Percentiles rank a stretch among this genome's conserved stretches.
Conservation (phyloP, 2,888 invertebrate genomes). For the Ichneumoninae sp. region DNA sequence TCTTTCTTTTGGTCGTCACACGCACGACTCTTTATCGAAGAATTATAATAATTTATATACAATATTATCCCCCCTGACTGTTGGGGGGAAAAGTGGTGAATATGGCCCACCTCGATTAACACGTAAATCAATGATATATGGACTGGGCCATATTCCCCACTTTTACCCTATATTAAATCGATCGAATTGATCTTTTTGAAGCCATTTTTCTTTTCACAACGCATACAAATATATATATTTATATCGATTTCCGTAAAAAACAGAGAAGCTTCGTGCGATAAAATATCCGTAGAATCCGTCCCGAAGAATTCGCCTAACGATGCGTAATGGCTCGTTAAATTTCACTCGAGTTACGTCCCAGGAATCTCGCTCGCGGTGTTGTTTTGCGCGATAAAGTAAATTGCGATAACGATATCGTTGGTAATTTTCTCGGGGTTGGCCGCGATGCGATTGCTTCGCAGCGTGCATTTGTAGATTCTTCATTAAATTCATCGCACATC, state of each 20-base stretch:
- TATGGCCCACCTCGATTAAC: no score
- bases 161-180: conserved; percentile 29
- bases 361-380: background rate
- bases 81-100: background rate
- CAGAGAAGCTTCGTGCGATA: background rate
- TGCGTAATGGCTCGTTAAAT: conserved; percentile 30
- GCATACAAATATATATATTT: no score
- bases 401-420: conserved; percentile 42
- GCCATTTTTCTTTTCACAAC: background rate
- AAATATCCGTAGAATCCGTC: background rate
- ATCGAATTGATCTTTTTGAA: background rate
- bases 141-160: no score
- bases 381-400: conserved; percentile 28
- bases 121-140: no score
- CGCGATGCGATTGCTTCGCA: background rate
- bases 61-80: background rate
- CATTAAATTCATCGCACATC: conserved; percentile 30
- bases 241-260: background rate
- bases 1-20: conserved; percentile 26
- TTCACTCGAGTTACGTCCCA: conserved; percentile 9
- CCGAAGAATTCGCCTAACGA: conserved; percentile 15
- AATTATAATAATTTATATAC: conserved; percentile 11
- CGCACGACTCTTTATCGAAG: conserved; percentile 17
- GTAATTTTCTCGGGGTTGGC: conserved; percentile 3
- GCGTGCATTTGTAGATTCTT: conserved; percentile 28